A percentile compares a stretch with the other conserved stretches of the same genome.
These are phyloP conservation scores for Dysmachus trigonus DNA, from an alignment of 2,888 invertebrate genomes.

Conservation along the genomic window DNA sequence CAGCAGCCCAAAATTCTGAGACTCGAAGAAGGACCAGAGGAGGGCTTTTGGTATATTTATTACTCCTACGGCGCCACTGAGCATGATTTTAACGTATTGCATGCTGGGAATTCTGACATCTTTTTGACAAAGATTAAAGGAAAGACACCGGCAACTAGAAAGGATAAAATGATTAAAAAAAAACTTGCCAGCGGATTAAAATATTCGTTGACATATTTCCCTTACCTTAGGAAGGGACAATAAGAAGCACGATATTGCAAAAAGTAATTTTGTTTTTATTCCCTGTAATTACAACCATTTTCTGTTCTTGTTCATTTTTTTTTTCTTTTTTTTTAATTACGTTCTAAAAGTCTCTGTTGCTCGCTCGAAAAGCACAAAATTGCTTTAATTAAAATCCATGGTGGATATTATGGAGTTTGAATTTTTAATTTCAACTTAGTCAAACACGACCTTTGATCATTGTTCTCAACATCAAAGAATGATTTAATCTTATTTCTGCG, in stretches of 20 bases:
- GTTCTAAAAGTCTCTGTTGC: background rate
- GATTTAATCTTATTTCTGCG: background rate
- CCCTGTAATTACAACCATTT: background rate
- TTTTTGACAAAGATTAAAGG: conserved; percentile 8
- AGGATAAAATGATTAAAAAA: conserved; percentile 25
- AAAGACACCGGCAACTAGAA: background rate
- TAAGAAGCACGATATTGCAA: background rate
- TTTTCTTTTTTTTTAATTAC: conserved; percentile 17
- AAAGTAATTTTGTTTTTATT: conserved; percentile 5
- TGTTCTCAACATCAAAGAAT: background rate
- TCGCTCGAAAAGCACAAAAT: background rate
- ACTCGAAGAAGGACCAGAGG: background rate
- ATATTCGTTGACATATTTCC: conserved; percentile 17
- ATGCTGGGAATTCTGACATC: background rate
- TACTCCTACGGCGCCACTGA: background rate
- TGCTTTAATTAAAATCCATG: conserved; percentile 7
- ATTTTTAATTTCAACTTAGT: conserved; percentile 7
- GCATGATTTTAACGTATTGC: background rate
- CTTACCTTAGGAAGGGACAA: conserved; percentile 3
- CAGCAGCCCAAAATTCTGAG: background rate
- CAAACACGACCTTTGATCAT: conserved; percentile 5
- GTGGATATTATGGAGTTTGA: background rate
- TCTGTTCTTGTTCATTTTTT: background rate
- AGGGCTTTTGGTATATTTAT: background rate
- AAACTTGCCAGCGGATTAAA: background rate